Evolutionary conservation across 2,113 vertebrate species (phyloP), one percentile per base, ranked within the genome.

Genomic region (Aepyceros melampus): DNA sequence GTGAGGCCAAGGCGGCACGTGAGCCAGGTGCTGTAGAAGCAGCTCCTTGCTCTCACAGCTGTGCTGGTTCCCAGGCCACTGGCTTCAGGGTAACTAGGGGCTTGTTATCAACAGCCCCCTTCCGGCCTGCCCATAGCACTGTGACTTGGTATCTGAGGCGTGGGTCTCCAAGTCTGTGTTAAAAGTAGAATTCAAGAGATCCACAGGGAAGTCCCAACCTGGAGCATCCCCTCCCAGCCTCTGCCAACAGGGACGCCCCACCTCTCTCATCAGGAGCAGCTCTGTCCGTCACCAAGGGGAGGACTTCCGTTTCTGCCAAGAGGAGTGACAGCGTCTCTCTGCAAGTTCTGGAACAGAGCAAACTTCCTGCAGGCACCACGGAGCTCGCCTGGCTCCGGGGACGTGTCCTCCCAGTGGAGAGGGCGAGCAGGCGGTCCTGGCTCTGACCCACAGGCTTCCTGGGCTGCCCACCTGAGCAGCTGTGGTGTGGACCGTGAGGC

Each of bases 401-500:
- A 36, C 9, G 19, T 36, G 4, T 21, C n/a, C n/a, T 71, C 64
- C n/a, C 19, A 21, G 64, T 21, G 19, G 64, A 36, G 33, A 16
- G 12, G 1, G 33, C 5, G 23, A 21, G 67, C 33, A 11, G 33
- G 8, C 3, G 27, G 13, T 0, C 2, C 64, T 6, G 40, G 53
- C 17, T n/a, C 29, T 78, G 91, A 4, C 5, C 2, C 2, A 2
- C 7, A 1, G 29, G 55, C 6, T 0, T 5, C 33, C 56, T 4
- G 4, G 60, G 31, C 4, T 2, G 0, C 8, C n/a, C n/a, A 10
- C 29, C 33, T 2, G 13, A 56, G 36, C 9, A 29, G 33, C 5
- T 7, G 1, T 13, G 2, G 25, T 2, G 21, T 7, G 36, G 58
- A 2, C 58, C 6, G 14, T 2, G 10, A 2, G 8, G 43, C 15